Conservation (phyloP, 2,113 vertebrate species). For the Cynocephalus volans region DNA sequence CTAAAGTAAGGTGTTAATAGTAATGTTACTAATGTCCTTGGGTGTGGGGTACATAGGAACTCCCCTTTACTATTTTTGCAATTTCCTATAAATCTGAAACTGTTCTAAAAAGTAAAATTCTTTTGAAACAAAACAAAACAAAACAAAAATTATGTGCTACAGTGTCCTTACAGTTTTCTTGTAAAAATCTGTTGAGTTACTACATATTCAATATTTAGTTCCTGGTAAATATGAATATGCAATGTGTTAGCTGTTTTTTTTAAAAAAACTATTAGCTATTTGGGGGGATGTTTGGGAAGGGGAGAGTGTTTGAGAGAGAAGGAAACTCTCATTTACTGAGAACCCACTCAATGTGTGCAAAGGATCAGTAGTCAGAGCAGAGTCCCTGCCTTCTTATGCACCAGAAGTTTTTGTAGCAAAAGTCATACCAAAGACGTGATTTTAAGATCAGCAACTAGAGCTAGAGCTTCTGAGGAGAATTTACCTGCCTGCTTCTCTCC, state of each 20-base stretch:
- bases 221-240: not conserved
- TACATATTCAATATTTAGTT: not conserved
- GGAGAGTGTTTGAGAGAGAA: not conserved
- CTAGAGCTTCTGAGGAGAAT: not conserved
- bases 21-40: not conserved
- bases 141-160: not conserved
- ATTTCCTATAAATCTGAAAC: conserved; percentile 19
- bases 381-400: not conserved
- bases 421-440: not conserved
- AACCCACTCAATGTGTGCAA: not conserved
- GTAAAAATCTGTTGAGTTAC: not conserved
- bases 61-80: not conserved
- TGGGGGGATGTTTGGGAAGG: not conserved
- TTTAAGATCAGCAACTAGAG: conserved; percentile 5
- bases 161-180: not conserved
- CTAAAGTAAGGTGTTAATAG: not conserved
- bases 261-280: not conserved
- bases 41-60: not conserved
- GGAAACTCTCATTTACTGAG: not conserved
- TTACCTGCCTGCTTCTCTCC: not conserved
- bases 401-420: not conserved
- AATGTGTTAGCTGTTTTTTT: not conserved
- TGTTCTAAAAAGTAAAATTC: not conserved
- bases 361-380: not conserved
- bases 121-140: not conserved